phyloP scores from a whole-genome alignment of 2,888 invertebrate species.

The Brachyopa scutellaris region DNA sequence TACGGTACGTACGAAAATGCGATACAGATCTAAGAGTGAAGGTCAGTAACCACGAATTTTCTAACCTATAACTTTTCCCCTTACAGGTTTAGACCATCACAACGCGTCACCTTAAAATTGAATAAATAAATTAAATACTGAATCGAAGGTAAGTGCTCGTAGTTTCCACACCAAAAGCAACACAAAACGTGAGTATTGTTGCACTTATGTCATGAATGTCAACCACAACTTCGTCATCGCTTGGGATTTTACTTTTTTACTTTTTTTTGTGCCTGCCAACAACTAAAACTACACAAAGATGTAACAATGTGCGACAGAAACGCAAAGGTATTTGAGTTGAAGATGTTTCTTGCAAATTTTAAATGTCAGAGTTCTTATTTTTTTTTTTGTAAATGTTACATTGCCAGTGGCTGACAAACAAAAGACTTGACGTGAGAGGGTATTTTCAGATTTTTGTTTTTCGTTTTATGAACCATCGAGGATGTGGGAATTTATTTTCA shows the following conservation, averaged over 20 bases:
- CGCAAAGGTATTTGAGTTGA: slow-evolving; percentile 1
- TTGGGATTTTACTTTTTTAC: background rate
- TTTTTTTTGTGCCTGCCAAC: too few species aligned
- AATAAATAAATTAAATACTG: slow-evolving; percentile 49
- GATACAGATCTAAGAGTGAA: slow-evolving; percentile 52
- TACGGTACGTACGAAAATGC: slow-evolving; percentile 31
- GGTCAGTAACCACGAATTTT: slow-evolving; percentile 25
- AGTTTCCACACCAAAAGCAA: background rate
- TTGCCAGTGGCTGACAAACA: slow-evolving; percentile 25
- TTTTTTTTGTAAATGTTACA: slow-evolving; percentile 42
- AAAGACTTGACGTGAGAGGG: slow-evolving; percentile 33
- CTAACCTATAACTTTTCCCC: slow-evolving; percentile 3
- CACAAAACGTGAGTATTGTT: slow-evolving; percentile 16
- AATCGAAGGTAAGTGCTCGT: slow-evolving; percentile 18
- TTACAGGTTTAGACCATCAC: background rate
- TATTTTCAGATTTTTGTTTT: background rate
- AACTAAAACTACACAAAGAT: background rate
- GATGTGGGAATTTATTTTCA: slow-evolving; percentile 58
- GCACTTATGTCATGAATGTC: slow-evolving; percentile 17
- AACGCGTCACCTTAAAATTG: slow-evolving; percentile 33
- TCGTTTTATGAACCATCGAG: slow-evolving; percentile 25
- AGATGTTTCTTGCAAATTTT: slow-evolving; percentile 45
- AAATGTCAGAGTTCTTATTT: slow-evolving; percentile 55
- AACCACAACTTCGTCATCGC: background rate
- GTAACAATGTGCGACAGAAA: background rate